Base-by-base conservation (phyloP, 2,113 vertebrate species). In the Brachyhypopomus gauderio region DNA sequence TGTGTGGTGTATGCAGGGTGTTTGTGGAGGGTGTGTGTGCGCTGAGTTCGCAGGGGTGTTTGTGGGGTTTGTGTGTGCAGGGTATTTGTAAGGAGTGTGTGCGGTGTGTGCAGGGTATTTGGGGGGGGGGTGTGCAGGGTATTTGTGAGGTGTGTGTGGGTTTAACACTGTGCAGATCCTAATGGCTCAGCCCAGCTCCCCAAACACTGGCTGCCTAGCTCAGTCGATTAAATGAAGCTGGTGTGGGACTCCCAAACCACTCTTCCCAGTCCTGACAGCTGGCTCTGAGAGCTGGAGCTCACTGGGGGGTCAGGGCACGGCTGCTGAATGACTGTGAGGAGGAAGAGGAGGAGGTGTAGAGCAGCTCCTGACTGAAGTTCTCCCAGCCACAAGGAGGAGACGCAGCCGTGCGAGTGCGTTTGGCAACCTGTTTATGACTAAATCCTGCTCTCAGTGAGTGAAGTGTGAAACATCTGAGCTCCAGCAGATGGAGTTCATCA, bases 181-280 rank as follows among this genome's bases (percentile, higher is more conserved):
- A 64, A 70, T 70, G 45, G 77, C 64, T 55, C 62, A 59, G 12
- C 19, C n/a, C 22, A 80, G 58, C 72, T 71, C 78, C 72, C 52
- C n/a, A 48, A 60, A 45, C 58, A 25, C 78, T 38, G 2, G 67
- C 78, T 80, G 23, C 34, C 69, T 36, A 72, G 25, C 70, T 52
- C 41, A 55, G 72, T 73, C 58, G 62, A 73, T 64, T 17, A 73
- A 73, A 80, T 80, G 73, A 80, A 80, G 70, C 78, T 62, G 23
- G 70, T 64, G 78, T 73, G 78, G 70, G 34, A 80, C 52, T 66
- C 63, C 12, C 63, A 20, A 9, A 64, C 70, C 58, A 30, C 38
- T 72, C 72, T 41, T 25, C 63, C 63, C 4, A 19, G 1, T 23
- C 34, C 34, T 36, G 63, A 34, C 63, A 16, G 63, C 63, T 36